Percentiles rank a stretch among this genome's conserved stretches.
phyloP scores from a whole-genome alignment of 2,888 invertebrate genomes.

The Heliothis peltigera region DNA sequence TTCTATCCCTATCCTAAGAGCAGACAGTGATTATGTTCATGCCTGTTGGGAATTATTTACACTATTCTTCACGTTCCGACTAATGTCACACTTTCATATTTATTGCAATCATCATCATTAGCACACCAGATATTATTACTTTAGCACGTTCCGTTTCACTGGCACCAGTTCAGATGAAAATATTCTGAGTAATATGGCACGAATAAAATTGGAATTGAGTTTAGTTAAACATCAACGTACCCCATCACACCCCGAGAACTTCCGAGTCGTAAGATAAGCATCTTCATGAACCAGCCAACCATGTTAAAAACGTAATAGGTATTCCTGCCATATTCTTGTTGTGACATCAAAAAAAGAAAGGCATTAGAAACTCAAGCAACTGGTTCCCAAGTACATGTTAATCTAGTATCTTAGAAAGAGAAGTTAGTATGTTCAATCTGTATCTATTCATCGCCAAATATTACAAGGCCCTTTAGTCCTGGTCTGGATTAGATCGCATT shows the following conservation, averaged over 20 bases:
- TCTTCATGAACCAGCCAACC: too few species aligned
- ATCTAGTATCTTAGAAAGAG: not conserved
- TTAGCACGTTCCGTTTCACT: too few species aligned
- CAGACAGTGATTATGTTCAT: too few species aligned
- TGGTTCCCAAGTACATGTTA: not conserved
- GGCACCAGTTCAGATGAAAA: not conserved
- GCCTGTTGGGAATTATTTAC: constrained; percentile 49
- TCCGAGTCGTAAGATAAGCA: not conserved
- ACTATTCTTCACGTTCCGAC: constrained; percentile 34
- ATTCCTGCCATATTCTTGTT: not conserved
- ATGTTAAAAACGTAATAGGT: too few species aligned
- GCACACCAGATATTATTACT: not conserved
- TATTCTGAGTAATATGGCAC: too few species aligned
- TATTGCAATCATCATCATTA: constrained; percentile 23
- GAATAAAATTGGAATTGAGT: too few species aligned
- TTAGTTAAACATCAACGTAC: too few species aligned
- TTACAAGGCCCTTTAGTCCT: not conserved
- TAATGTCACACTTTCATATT: constrained; percentile 55
- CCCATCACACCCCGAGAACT: not conserved
- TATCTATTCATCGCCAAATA: constrained; percentile 1
- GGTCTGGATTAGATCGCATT: constrained; percentile 13
- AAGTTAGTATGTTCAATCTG: not conserved
- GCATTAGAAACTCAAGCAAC: too few species aligned
- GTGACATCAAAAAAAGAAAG: not conserved
- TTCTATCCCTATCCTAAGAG: too few species aligned